Evolutionary conservation across 2,888 invertebrate genomes (phyloP).

Genomic region (Sarcophaga variegata): DNA sequence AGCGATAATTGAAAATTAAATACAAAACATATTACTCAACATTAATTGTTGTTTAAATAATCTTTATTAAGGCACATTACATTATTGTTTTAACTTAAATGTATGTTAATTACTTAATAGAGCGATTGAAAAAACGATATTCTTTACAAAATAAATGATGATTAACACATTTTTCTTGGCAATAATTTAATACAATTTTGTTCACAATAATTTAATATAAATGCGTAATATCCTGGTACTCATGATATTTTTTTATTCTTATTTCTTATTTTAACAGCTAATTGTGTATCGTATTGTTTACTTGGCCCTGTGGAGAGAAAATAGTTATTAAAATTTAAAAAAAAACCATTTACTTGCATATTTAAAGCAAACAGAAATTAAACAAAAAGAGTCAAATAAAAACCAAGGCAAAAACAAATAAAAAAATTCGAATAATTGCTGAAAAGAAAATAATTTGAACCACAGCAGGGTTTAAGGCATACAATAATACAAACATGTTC

Average conservation of each 20-base stretch:
- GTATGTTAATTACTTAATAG: constrained; percentile 20
- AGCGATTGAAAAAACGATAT: constrained; percentile 23
- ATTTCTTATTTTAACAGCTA: not conserved
- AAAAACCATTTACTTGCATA: not conserved
- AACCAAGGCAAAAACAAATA: constrained; percentile 4
- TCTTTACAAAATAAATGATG: constrained; percentile 25
- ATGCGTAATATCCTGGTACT: constrained; percentile 65
- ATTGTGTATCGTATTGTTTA: constrained; percentile 31
- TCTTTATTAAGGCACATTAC: constrained; percentile 45
- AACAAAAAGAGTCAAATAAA: not conserved
- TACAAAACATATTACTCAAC: constrained; percentile 12
- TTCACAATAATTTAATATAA: constrained; percentile 39
- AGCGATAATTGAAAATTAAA: constrained; percentile 39
- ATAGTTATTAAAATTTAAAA: constrained; percentile 10
- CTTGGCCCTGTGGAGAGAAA: constrained; percentile 47
- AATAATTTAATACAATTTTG: constrained; percentile 36
- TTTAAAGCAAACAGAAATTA: not conserved
- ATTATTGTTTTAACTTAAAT: constrained; percentile 38
- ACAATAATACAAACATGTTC: constrained; percentile 10
- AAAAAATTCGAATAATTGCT: constrained; percentile 8
- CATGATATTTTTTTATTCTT: constrained; percentile 25
- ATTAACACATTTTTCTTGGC: constrained; percentile 13
- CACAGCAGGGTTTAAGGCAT: constrained; percentile 5
- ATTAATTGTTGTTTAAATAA: constrained; percentile 1
- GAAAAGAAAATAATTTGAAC: not conserved